Base-by-base conservation (phyloP, 2,113 vertebrate species). In the Eidolon helvum region DNA sequence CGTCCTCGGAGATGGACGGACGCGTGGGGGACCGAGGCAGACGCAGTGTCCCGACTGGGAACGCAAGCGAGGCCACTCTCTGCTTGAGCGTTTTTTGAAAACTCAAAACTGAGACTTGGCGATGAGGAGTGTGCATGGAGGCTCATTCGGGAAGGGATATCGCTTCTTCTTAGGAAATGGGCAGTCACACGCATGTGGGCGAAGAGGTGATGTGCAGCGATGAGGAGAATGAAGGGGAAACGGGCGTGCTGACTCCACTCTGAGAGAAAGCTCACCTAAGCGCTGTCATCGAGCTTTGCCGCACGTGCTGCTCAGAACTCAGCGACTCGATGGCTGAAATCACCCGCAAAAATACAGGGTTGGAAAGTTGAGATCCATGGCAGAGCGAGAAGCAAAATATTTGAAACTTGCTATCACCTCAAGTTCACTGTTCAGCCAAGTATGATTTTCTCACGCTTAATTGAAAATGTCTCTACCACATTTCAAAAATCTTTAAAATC, bases 1-100 rank as follows among this genome's bases (percentile, higher is more conserved):
- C 9, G 75, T n/a, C 68, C 48, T 87, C 40, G 38, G 83, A 75
- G 78, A 96, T 79, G 68, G 66, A 96, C 86, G 68, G 66, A n/a
- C 38, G 61, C 35, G 80, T 88, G 40, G 75, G 85, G 80, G 69
- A 57, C 2, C 7, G 11, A 14, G 33, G 55, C 45, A 77, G 82
- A 75, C 21, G 5, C 26, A 30, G 33, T 28, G 18, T 33, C 69
- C 24, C 30, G 40, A 12, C 71, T 21, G 21, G 43, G 22, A 43
- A 28, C 35, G n/a, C 43, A 63, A 77, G 63, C 28, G 22, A 61
- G 84, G 86, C 19, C 79, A 84, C 83, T 93, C 96, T 96, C 66
- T 84, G 82, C 77, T 74, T 28, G 75, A 63, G 48, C 33, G 28
- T 21, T 93, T 79, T 92, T 45, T 33, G 0, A 35, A 59, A 83